phyloP scores from a whole-genome alignment of 2,888 invertebrate species.

The Nymphalis c-album region DNA sequence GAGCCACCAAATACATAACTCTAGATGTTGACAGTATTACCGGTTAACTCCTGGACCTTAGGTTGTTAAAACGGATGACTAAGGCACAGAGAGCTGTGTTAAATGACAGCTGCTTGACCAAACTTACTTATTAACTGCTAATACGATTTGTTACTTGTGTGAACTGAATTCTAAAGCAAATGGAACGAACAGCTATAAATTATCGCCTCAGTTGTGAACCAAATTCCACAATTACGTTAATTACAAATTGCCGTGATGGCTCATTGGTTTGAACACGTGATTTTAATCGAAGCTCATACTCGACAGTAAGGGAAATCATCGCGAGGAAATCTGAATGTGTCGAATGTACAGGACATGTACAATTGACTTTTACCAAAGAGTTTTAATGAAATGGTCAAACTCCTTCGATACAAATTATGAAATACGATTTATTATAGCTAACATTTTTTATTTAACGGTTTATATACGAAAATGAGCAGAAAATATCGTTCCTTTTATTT shows the following conservation, averaged over 20 bases:
- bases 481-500: conserved; percentile 1
- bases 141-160: conserved; percentile 24
- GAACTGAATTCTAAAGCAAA: conserved; percentile 21
- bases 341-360: too few species aligned
- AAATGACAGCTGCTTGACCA: conserved; percentile 20
- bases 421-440: neutral
- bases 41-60: conserved; percentile 35
- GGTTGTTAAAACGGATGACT: conserved; percentile 27
- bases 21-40: conserved; percentile 53
- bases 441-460: neutral
- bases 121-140: conserved; percentile 25
- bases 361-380: neutral
- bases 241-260: neutral
- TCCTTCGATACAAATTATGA: neutral
- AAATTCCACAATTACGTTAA: neutral
- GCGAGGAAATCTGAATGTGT: too few species aligned
- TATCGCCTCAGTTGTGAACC: neutral
- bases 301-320: too few species aligned
- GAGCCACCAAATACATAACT: conserved; percentile 58
- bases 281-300: too few species aligned
- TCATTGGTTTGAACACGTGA: too few species aligned
- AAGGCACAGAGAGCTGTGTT: conserved; percentile 17
- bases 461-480: neutral
- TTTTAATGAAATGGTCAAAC: neutral
- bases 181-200: conserved; percentile 17